A percentile compares a stretch with the other conserved stretches of the same genome.
Conservation (phyloP, 35 echinoderm and acorn worm genomes). For the Chiridota heheva region DNA sequence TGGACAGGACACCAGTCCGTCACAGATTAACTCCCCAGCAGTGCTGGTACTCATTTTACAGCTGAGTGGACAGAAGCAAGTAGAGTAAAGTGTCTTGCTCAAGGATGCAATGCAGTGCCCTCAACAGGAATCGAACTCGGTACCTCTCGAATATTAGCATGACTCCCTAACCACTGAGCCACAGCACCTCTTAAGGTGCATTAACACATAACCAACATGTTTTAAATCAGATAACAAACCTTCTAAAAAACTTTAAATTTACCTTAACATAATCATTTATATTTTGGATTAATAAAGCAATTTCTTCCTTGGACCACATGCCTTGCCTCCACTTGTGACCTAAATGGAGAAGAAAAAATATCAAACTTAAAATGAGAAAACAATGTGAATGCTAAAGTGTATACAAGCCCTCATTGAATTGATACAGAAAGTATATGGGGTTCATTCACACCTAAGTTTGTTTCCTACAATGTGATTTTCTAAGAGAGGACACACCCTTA, state of each 20-base stretch:
- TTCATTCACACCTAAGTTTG: too few relatives aligned
- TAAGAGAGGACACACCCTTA: background rate
- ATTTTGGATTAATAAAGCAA: conserved; percentile 79
- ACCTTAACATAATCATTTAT: conserved; percentile 97
- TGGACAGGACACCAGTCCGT: too few relatives aligned
- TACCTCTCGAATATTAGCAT: too few relatives aligned
- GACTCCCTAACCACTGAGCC: too few relatives aligned
- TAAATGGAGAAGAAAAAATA: conserved; percentile 14
- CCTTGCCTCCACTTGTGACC: conserved; percentile 99
- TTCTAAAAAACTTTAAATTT: background rate
- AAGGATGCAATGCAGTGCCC: too few relatives aligned
- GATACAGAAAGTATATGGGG: background rate
- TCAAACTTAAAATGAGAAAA: background rate
- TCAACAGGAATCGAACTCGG: too few relatives aligned
- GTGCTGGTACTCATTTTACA: too few relatives aligned
- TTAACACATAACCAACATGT: background rate
- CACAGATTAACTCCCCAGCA: too few relatives aligned
- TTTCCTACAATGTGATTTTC: background rate
- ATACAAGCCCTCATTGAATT: background rate
- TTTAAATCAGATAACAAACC: background rate
- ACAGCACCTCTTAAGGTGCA: too few relatives aligned
- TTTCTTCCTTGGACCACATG: conserved; percentile 95
- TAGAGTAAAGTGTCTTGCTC: too few relatives aligned
- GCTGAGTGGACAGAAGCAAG: too few relatives aligned
- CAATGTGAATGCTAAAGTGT: background rate